These are phyloP conservation scores for Palythoa grandiflora DNA, from an alignment of 92 coral and sea anemone genomes.

Conservation along the genomic window DNA sequence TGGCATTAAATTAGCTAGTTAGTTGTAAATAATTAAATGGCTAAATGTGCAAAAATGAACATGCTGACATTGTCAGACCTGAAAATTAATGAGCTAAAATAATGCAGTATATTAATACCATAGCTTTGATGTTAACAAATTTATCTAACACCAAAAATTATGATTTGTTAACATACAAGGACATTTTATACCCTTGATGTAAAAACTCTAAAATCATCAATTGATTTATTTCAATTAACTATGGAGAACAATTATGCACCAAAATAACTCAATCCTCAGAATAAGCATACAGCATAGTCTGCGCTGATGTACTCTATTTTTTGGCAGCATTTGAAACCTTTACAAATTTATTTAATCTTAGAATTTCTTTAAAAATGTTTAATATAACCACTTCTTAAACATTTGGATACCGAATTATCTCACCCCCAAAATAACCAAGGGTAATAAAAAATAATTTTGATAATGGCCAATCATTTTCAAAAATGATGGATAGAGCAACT, in stretches of 20 bases:
- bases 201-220: too few species aligned
- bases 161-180: too few species aligned
- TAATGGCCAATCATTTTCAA: too few species aligned
- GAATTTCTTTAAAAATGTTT: too few species aligned
- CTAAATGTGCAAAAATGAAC: neutral
- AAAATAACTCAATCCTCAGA: neutral
- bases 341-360: too few species aligned
- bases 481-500: too few species aligned
- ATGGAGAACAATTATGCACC: neutral
- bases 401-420: too few species aligned
- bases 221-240: too few species aligned
- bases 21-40: constrained; percentile 26
- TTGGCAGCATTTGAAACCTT: neutral
- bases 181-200: too few species aligned
- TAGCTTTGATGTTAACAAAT: neutral
- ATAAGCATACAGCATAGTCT: neutral
- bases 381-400: too few species aligned
- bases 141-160: neutral
- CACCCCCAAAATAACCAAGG: too few species aligned
- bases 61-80: neutral
- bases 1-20: constrained; percentile 24
- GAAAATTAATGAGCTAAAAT: neutral
- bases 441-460: too few species aligned
- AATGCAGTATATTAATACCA: neutral
- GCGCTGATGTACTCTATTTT: neutral